phyloP scores from a whole-genome alignment of 2,888 invertebrate species.

The Cantharis lateralis region DNA sequence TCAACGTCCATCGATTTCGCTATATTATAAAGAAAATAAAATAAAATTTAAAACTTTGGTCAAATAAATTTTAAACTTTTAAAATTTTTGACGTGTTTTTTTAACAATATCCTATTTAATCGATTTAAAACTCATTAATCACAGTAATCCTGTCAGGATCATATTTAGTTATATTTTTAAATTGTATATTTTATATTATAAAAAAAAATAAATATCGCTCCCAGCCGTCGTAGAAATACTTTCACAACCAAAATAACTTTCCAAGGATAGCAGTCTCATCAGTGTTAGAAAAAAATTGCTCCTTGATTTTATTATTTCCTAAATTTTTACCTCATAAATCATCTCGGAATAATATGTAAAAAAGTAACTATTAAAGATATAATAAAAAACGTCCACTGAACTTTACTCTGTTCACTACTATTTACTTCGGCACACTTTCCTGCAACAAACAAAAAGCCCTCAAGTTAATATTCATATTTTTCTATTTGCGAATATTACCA shows the following conservation, averaged over 20 bases:
- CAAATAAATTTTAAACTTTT: background rate
- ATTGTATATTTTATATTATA: background rate
- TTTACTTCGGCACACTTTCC: constrained; percentile 66
- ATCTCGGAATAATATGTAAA: constrained; percentile 24
- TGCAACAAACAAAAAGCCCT: constrained; percentile 47
- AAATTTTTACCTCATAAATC: constrained; percentile 26
- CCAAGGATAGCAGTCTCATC: constrained; percentile 35
- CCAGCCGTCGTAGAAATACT: constrained; percentile 15
- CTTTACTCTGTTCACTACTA: constrained; percentile 40
- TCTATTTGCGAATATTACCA: constrained; percentile 57
- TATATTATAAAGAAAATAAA: background rate
- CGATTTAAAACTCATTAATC: constrained; percentile 46
- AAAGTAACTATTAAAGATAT: constrained; percentile 24
- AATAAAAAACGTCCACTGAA: constrained; percentile 28
- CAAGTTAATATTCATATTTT: background rate
- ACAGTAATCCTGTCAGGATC: constrained; percentile 49
- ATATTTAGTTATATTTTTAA: constrained; percentile 36
- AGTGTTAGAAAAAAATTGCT: constrained; percentile 29
- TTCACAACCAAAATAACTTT: constrained; percentile 29
- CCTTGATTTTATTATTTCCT: constrained; percentile 26
- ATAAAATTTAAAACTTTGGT: background rate
- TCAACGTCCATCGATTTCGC: background rate
- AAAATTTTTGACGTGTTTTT: background rate
- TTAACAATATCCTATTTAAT: constrained; percentile 17
- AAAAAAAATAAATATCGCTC: constrained; percentile 1